Base-by-base conservation (phyloP, 1,140 invertebrate genomes). In the Plutomurus gul region DNA sequence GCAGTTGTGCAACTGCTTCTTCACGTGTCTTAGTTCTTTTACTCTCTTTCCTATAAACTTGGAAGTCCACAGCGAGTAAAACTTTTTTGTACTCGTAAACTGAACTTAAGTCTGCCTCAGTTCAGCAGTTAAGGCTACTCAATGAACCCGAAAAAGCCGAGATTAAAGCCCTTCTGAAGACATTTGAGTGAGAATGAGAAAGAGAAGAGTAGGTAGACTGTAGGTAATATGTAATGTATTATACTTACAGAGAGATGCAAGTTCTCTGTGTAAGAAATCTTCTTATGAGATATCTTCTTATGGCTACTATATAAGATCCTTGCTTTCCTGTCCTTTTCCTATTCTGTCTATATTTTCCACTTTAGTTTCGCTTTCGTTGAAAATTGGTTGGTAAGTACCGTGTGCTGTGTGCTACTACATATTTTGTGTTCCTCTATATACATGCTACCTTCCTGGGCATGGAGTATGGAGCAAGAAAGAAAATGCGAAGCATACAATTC, bases 81-180 rank as follows among this genome's bases (percentile, higher is more conserved):
- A 51, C 20, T 51, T 51, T 51, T 51, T 25, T n/a, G 47, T 51
- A 51, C 7, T 51, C 47, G 47, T 20, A 51, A 51, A 51, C 18
- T 51, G 47, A 33, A 60, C 25, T 60, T 16, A 60, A 60, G 51
- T 30, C 22, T 4, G 51, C 6, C 13, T 65, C 27, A 65, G 56
- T 65, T 33, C 27, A 65, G 27, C 16, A 51, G 56, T 33, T 33
- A 65, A 60, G 51, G 51, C 27, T 60, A 60, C 30, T 16, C 56
- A 65, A 18, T 65, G 56, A 65, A 65, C 56, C 56, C 56, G 56
- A 65, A 65, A 65, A 65, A 65, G 56, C 56, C 16, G 27, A 65
- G 56, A 65, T 65, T 33, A 65, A 33, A 65, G 27, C 25, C 18
- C 36, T 65, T 33, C 16, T 33, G 27, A 60, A 4, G 13, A 30